A percentile compares a stretch with the other conserved stretches of the same genome.
These are phyloP conservation scores for Cylas formicarius DNA, from an alignment of 1,140 invertebrate species.

Conservation along the genomic window DNA sequence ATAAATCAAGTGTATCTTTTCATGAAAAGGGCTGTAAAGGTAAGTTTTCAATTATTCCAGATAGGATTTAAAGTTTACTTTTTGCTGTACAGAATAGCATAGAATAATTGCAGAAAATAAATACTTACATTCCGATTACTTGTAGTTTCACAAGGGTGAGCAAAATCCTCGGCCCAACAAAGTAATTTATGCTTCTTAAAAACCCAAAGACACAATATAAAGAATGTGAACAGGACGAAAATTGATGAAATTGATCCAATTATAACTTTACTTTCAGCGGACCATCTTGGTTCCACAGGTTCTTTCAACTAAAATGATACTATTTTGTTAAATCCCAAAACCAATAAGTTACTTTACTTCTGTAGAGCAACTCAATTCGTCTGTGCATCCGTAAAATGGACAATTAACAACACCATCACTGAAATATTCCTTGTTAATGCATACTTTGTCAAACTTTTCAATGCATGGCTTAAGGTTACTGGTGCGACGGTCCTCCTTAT, in stretches of 20 bases:
- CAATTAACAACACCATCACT: slow-evolving; percentile 14
- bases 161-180: slow-evolving; percentile 7
- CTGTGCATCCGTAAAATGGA: slow-evolving; percentile 12
- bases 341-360: neutral
- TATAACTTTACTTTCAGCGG: no score
- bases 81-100: neutral
- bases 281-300: no score
- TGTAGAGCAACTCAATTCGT: slow-evolving; percentile 11
- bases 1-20: no score
- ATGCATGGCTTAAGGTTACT: neutral
- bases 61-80: no score
- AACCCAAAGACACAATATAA: slow-evolving; percentile 5
- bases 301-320: no score
- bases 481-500: neutral
- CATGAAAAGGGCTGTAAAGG: no score
- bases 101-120: neutral
- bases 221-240: neutral
- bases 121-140: slow-evolving; percentile 16
- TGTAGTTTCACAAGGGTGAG: neutral
- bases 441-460: slow-evolving; percentile 1
- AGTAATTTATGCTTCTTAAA: slow-evolving; percentile 3
- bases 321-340: neutral
- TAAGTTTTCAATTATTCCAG: no score
- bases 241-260: no score
- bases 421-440: slow-evolving; percentile 12